Percentiles rank a stretch among this genome's conserved stretches.
phyloP scores from a whole-genome alignment of 2,113 vertebrate species.

The Anas platyrhynchos region DNA sequence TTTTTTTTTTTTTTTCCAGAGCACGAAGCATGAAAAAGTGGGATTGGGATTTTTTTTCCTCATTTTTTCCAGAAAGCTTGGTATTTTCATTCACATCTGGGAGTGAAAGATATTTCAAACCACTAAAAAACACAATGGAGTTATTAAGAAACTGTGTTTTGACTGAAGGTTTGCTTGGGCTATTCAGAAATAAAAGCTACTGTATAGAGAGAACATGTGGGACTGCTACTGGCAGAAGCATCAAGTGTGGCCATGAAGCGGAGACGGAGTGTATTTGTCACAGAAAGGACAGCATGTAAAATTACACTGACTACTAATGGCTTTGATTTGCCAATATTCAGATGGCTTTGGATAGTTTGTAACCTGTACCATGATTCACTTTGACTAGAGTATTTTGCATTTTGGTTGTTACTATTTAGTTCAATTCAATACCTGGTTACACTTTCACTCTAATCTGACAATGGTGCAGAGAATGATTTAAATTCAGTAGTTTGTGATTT shows the following conservation, averaged over 20 bases:
- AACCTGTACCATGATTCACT: neutral
- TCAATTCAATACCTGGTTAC: neutral
- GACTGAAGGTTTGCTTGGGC: neutral
- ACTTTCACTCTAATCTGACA: neutral
- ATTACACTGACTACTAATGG: neutral
- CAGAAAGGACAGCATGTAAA: neutral
- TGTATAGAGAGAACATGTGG: neutral
- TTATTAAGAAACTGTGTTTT: neutral
- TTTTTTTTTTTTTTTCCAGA: neutral
- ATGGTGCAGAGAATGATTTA: neutral
- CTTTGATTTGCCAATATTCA: neutral
- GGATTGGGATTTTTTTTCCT: too few relatives aligned
- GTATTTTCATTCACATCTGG: neutral
- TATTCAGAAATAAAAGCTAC: neutral
- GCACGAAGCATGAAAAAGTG: neutral
- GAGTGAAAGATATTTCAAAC: neutral
- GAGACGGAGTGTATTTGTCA: accelerated
- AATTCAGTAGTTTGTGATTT: neutral
- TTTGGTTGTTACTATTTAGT: neutral
- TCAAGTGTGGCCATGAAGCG: neutral
- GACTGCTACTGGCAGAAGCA: neutral
- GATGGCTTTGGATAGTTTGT: neutral
- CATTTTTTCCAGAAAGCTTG: neutral
- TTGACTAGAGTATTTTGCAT: neutral
- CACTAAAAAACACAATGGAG: neutral